Base-by-base conservation (phyloP, 2,888 invertebrate genomes). In the Tridacna crocea region DNA sequence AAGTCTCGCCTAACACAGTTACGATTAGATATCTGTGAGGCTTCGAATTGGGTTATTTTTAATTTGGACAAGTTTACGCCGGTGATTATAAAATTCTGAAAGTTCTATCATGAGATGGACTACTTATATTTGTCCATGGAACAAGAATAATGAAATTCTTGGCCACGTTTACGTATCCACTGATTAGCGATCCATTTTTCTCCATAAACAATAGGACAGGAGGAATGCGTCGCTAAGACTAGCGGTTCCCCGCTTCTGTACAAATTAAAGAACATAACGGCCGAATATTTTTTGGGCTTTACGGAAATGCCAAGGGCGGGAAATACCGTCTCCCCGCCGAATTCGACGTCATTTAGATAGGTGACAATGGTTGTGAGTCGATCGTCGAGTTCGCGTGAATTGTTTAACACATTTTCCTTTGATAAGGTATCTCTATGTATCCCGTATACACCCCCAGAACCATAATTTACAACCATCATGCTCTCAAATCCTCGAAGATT, bases 211-310 rank as follows among this genome's bases (percentile, higher is more conserved):
- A 73, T 55, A 0, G 78, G 73, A 66, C 78, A 79, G 55, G 78
- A 78, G 8, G 63, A 72, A 27, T 78, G 78, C 6, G 26, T 22
- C 47, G 78, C 60, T 10, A 63, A 27, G 11, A 51, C 17, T 19
- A 66, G 66, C 10, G 55, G 24, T 0, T 73, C 51, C 1, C 78
- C 78, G 46, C 73, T 79, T 24, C 55, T 63, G 55, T 65, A 79
- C 66, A 79, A 46, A 27, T 79, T 79, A 36, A 73, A 63, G 26
- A 79, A 79, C 70, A 79, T 66, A 27, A 79, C 51, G 26, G 74
- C 74, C 22, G 51, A 46, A 1, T 63, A 63, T 46, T 60, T 65
- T 36, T 66, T 55, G 13, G 74, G 73, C 46, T 46, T 36, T 4
- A 72, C 72, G 22, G 22, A 26, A 0, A 79, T 60, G 15, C 74